Evolutionary conservation across 2,888 invertebrate genomes (phyloP).

Genomic region (Axea sp.): DNA sequence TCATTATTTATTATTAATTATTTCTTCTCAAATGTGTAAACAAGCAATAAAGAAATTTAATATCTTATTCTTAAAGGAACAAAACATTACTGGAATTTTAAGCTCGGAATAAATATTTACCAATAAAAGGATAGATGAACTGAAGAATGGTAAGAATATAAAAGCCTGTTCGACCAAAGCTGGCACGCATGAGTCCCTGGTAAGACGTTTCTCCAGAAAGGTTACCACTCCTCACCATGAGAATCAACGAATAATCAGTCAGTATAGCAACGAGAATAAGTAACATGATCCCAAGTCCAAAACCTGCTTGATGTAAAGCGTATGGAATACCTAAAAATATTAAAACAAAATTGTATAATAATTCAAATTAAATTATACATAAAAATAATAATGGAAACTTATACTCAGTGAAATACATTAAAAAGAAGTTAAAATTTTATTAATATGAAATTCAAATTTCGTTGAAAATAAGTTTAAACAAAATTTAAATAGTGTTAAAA

Average conservation of each 20-base stretch:
- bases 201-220: constrained; percentile 89
- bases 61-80: too few relatives aligned
- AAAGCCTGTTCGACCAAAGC: constrained; percentile 89
- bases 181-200: constrained; percentile 88
- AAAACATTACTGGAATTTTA: too few relatives aligned
- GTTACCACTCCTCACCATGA: constrained; percentile 88
- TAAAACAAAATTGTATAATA: background rate
- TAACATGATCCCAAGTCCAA: constrained; percentile 87
- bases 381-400: too few relatives aligned
- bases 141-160: constrained; percentile 87
- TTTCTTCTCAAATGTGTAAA: too few relatives aligned
- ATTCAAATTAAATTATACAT: background rate
- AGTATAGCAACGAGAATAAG: constrained; percentile 86
- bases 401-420: too few relatives aligned
- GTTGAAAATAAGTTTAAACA: too few relatives aligned
- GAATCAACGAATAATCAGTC: constrained; percentile 89
- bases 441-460: too few relatives aligned
- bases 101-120: too few relatives aligned
- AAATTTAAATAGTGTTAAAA: too few relatives aligned
- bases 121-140: constrained; percentile 91
- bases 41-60: too few relatives aligned
- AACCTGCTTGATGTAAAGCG: constrained; percentile 89
- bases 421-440: too few relatives aligned
- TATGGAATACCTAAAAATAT: constrained; percentile 85
- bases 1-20: too few relatives aligned